Evolutionary conservation across 1,140 invertebrate genomes (phyloP).

Genomic region (Nephila pilipes): DNA sequence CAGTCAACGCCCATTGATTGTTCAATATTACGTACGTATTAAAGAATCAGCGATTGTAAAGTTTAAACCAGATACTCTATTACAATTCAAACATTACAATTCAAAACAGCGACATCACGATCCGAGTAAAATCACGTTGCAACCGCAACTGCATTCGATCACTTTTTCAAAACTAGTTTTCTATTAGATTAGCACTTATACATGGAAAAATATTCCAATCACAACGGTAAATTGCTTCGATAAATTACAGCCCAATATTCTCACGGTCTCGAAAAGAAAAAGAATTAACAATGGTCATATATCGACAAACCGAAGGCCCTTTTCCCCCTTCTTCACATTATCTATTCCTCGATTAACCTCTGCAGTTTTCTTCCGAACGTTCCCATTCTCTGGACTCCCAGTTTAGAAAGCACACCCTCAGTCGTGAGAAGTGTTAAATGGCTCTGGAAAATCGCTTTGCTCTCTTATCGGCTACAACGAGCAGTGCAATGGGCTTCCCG

Average conservation of each 20-base stretch:
- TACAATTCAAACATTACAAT: too few species aligned
- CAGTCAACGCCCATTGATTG: too few species aligned
- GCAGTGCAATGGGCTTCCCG: neutral
- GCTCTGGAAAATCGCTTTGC: neutral
- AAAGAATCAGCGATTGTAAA: too few species aligned
- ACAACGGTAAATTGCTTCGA: neutral
- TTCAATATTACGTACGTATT: too few species aligned
- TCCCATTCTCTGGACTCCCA: neutral
- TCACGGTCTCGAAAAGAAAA: slow-evolving; percentile 12
- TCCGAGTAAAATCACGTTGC: neutral
- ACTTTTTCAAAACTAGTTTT: neutral
- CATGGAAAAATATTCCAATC: neutral
- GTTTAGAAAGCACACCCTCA: neutral
- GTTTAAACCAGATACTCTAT: too few species aligned
- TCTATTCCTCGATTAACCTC: neutral
- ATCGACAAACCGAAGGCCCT: neutral
- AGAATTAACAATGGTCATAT: neutral
- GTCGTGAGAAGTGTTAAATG: slow-evolving; percentile 22
- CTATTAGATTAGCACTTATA: neutral
- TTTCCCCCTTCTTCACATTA: neutral
- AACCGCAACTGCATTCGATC: neutral
- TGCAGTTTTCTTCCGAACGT: neutral
- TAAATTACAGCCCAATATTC: neutral
- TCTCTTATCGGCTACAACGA: neutral
- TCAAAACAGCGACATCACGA: too few species aligned